These are phyloP conservation scores for Drosophila macrospina DNA, from an alignment of 2,888 invertebrate genomes.

Conservation along the genomic window DNA sequence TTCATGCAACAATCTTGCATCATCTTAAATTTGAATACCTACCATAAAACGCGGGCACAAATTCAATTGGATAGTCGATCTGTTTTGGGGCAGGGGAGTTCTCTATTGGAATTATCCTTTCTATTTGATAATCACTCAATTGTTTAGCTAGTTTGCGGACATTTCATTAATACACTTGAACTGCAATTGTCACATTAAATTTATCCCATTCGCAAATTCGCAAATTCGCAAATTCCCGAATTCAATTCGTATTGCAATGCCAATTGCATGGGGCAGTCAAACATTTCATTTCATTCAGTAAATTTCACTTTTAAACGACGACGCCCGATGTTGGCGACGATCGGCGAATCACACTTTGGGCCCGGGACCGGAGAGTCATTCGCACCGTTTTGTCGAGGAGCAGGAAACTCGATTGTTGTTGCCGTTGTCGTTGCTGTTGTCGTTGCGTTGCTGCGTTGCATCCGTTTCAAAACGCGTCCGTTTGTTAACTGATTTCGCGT, in stretches of 20 bases:
- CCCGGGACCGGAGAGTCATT: conserved; percentile 46
- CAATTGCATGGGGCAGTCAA: conserved; percentile 45
- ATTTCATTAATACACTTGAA: conserved; percentile 45
- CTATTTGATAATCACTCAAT: conserved; percentile 19
- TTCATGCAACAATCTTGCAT: conserved; percentile 26
- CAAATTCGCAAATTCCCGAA: conserved; percentile 31
- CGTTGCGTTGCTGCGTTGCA: conserved; percentile 50
- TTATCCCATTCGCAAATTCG: conserved; percentile 19
- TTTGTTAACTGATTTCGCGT: conserved; percentile 84
- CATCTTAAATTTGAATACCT: conserved; percentile 40
- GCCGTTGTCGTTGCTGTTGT: conserved; percentile 5
- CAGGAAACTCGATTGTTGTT: conserved; percentile 56
- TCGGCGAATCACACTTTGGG: conserved; percentile 40
- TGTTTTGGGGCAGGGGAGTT: not conserved
- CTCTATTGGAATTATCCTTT: conserved; percentile 24
- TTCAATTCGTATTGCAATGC: conserved; percentile 37
- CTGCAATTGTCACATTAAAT: conserved; percentile 53
- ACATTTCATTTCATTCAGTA: conserved; percentile 70
- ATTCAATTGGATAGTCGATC: not conserved
- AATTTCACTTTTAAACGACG: conserved; percentile 79
- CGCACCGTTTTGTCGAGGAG: conserved; percentile 57
- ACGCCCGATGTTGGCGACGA: conserved; percentile 27
- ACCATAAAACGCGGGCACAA: conserved; percentile 63
- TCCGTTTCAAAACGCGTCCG: conserved; percentile 83
- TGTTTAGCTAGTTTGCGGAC: conserved; percentile 44